A percentile compares a stretch with the other conserved stretches of the same genome.
Conservation (phyloP, 64 coral and sea anemone species). For the Pocillopora damicornis region DNA sequence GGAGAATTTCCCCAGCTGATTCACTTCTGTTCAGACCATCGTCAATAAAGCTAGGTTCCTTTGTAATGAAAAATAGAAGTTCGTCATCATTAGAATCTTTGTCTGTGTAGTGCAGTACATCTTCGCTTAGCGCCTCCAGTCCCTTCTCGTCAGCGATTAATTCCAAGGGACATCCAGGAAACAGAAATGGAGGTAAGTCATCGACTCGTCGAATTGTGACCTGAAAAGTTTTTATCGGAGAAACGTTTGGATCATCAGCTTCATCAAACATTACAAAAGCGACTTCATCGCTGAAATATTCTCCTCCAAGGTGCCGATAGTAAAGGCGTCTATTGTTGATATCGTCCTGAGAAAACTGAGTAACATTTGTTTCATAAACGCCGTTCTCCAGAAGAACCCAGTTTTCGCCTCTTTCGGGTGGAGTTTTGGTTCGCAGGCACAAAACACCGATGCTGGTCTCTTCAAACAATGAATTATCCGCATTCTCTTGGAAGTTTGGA, state of each 20-base stretch:
- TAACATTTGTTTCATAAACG: conserved; percentile 67
- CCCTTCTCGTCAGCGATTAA: conserved; percentile 61
- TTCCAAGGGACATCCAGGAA: conserved; percentile 18
- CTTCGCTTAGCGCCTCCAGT: conserved; percentile 36
- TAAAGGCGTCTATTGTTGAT: conserved; percentile 67
- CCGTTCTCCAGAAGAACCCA: conserved; percentile 63
- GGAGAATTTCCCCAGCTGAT: conserved; percentile 56
- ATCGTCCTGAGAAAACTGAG: conserved; percentile 82
- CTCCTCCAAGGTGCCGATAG: conserved; percentile 83
- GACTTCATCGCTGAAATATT: conserved; percentile 73
- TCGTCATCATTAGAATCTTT: conserved; percentile 72
- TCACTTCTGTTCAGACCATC: conserved; percentile 6
- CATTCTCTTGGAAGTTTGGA: not conserved
- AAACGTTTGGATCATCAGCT: conserved; percentile 74
- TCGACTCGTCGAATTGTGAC: conserved; percentile 72
- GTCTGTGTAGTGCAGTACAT: conserved; percentile 72
- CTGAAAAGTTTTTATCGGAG: conserved; percentile 68
- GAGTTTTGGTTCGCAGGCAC: conserved; percentile 44
- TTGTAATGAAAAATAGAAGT: conserved; percentile 48
- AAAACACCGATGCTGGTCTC: conserved; percentile 51
- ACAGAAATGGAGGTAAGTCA: conserved; percentile 42
- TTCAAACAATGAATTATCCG: not conserved
- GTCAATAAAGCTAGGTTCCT: conserved; percentile 58
- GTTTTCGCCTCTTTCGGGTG: conserved; percentile 3
- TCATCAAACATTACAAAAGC: conserved; percentile 72